Evolutionary conservation across 1,140 invertebrate species (phyloP), one percentile per base, ranked within the genome.

Genomic region (Caenorhabditis tropicalis): DNA sequence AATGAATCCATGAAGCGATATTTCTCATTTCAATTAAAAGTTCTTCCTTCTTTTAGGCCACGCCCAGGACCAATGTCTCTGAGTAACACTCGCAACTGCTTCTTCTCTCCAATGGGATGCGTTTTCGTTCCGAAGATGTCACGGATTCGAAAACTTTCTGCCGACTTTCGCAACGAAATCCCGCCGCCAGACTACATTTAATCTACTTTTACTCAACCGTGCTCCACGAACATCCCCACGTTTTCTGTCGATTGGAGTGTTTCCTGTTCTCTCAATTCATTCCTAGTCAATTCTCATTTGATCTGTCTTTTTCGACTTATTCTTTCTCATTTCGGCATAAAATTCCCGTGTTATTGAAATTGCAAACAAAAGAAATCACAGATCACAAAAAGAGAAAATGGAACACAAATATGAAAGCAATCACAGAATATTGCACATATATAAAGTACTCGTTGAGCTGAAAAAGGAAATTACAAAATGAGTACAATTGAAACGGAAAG

Each of bases 71-170:
- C 27, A 74, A 74, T 74, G 65, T 74, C 65, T 43, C 29, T 74
- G 65, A 74, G 65, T 36, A 74, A 74, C 65, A 74, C 65, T 19
- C 65, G 65, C 0, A 82, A 82, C 43, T 82, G 82, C 60, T 82
- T 82, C 82, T 82, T 82, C 82, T 53, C 46, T 5, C 82, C 82
- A 29, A 82, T 82, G 82, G 82, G 82, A 46, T 82, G 82, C 21
- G 82, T 82, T 19, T 82, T 82, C 31, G 56, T 82, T 33, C 82
- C 82, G 36, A 74, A 74, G 65, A 74, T 74, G 65, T 74, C 65
- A 46, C 65, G 65, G 6, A 74, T 74, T 24, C 65, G 65, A 29
- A 74, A 74, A 21, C 36, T 74, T 0, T 74, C 65, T 4, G 36
- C 65, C n/a, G 65, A 74, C 65, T 74, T 74, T 74, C 65, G 65